Base-by-base conservation (phyloP, 2,888 invertebrate species). In the Dorcus hopei region DNA sequence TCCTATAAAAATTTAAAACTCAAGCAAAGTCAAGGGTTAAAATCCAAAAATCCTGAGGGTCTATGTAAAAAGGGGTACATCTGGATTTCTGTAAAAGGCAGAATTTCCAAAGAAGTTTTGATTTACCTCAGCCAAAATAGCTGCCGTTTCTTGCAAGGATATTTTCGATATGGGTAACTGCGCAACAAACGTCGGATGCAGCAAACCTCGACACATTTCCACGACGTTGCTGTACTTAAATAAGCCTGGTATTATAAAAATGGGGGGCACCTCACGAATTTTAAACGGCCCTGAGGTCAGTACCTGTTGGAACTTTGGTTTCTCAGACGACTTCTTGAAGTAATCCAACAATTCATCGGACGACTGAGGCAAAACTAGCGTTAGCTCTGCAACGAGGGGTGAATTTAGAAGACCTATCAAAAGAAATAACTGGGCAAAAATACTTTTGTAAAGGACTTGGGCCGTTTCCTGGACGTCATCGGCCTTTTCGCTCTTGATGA, bases 1-100 rank as follows among this genome's bases (percentile, higher is more conserved):
- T 85, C 79, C 88, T 90, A 71, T 38, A 80, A 77, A 59, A 68
- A 59, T 3, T 33, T 33, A 4, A 33, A 33, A 33, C 57, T 45
- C 55, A 58, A 16, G 52, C 45, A 9, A 11, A 51, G 11, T 42
- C 16, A 9, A 23, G 45, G 23, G n/a, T 42, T 42, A 7, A 42
- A 8, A 4, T 6, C 6, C 26, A 26, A 26, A 26, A 26, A 5
- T 41, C 41, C 9, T n/a, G n/a, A n/a, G n/a, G n/a, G n/a, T n/a
- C n/a, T n/a, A n/a, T n/a, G n/a, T n/a, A n/a, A n/a, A n/a, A n/a
- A n/a, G n/a, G n/a, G n/a, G n/a, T n/a, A n/a, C n/a, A n/a, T n/a
- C n/a, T n/a, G n/a, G n/a, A n/a, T n/a, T n/a, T n/a, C n/a, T n/a
- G n/a, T n/a, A n/a, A n/a, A n/a, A n/a, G n/a, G n/a, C n/a, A n/a